A percentile compares a stretch with the other conserved stretches of the same genome.
Conservation (phyloP, 2,888 invertebrate genomes). For the Netelia fuscicornis region DNA sequence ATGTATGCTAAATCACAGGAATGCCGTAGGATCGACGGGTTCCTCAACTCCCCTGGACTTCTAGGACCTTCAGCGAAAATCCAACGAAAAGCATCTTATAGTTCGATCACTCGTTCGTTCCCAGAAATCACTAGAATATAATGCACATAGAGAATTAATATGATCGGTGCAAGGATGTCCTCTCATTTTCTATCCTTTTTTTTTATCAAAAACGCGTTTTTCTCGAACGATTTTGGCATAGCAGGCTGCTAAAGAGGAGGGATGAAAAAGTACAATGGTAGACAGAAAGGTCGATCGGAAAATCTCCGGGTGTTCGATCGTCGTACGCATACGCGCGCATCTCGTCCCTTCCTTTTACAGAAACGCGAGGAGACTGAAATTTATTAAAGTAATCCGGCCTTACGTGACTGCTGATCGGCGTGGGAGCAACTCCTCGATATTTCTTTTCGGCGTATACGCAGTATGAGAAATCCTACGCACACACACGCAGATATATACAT, state of each 20-base stretch:
- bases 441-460: conserved; percentile 72
- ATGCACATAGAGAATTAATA: not conserved
- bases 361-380: conserved; percentile 72
- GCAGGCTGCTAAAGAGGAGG: not conserved
- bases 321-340: conserved; percentile 12
- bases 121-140: too few relatives aligned
- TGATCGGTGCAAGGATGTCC: not conserved
- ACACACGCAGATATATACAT: not conserved
- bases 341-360: conserved; percentile 29
- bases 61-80: not conserved
- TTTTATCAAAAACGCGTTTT: not conserved
- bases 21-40: conserved; percentile 42
- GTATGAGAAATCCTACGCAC: not conserved
- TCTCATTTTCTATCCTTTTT: conserved; percentile 16
- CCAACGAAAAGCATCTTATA: not conserved
- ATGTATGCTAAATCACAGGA: conserved; percentile 55
- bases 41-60: not conserved
- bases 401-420: conserved; percentile 84
- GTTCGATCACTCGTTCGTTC: too few relatives aligned
- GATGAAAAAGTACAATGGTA: conserved; percentile 34
- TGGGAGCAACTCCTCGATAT: conserved; percentile 81
- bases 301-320: conserved; percentile 45
- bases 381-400: conserved; percentile 82
- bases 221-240: conserved; percentile 9
- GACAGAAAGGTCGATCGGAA: conserved; percentile 49